phyloP scores from a whole-genome alignment of 2,113 vertebrate species.

The Notarius lentiginosus region DNA sequence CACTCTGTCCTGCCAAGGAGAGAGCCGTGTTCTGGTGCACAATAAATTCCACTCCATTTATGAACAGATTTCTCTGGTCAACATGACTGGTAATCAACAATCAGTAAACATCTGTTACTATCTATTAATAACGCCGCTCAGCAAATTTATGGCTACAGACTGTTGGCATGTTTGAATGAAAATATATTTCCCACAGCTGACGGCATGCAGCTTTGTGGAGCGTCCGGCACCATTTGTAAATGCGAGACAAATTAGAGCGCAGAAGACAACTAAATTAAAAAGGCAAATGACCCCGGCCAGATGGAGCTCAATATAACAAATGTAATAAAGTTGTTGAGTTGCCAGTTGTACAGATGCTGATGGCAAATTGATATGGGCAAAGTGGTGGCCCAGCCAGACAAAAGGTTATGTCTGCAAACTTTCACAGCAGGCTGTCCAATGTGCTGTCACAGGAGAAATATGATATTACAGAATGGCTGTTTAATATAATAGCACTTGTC shows the following conservation, averaged over 20 bases:
- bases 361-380: constrained; percentile 64
- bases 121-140: constrained; percentile 75
- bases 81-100: constrained; percentile 78
- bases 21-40: constrained; percentile 53
- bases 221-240: constrained; percentile 74
- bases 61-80: constrained; percentile 83
- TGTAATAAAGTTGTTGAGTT: constrained; percentile 76
- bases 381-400: constrained; percentile 61
- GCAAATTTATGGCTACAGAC: constrained; percentile 70
- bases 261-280: constrained; percentile 80
- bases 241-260: constrained; percentile 78
- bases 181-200: constrained; percentile 72
- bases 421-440: constrained; percentile 18
- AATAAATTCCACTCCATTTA: constrained; percentile 76
- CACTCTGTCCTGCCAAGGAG: constrained; percentile 54
- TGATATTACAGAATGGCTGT: constrained; percentile 15
- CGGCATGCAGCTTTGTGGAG: constrained; percentile 71
- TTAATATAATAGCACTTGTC: constrained; percentile 24
- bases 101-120: constrained; percentile 82
- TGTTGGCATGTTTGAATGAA: constrained; percentile 64
- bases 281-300: constrained; percentile 77
- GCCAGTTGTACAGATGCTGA: constrained; percentile 76
- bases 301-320: constrained; percentile 80
- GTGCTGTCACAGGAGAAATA: constrained; percentile 29
- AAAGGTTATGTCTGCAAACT: constrained; percentile 72